A percentile compares a stretch with the other conserved stretches of the same genome.
Evolutionary conservation across 2,888 invertebrate genomes (phyloP).

Genomic region (Cerceris rybyensis): DNA sequence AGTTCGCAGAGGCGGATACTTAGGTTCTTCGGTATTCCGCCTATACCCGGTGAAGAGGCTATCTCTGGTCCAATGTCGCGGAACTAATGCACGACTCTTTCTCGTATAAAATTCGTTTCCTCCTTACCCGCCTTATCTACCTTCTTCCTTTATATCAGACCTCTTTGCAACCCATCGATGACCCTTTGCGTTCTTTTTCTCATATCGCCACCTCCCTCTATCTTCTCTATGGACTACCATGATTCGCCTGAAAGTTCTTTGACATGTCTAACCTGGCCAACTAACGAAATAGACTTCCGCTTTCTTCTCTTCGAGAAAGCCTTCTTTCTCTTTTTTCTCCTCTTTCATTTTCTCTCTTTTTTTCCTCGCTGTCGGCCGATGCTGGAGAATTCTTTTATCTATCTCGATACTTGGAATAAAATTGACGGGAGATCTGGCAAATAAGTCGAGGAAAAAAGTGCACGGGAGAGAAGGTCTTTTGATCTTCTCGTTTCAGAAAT

Average conservation of each 20-base stretch:
- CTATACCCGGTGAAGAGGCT: conserved; percentile 21
- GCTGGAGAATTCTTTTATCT: too few relatives aligned
- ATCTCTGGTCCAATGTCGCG: conserved; percentile 54
- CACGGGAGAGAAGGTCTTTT: too few relatives aligned
- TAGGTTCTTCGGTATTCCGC: conserved; percentile 11
- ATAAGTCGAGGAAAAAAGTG: too few relatives aligned
- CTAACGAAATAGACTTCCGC: conserved; percentile 53
- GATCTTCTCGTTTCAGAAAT: too few relatives aligned
- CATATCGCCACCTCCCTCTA: conserved; percentile 45
- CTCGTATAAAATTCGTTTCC: conserved; percentile 63
- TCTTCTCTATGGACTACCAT: conserved; percentile 23
- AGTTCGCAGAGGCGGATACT: conserved; percentile 11
- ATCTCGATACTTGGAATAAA: too few relatives aligned
- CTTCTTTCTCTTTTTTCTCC: too few relatives aligned
- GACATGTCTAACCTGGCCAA: conserved; percentile 38
- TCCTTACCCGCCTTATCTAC: conserved; percentile 55
- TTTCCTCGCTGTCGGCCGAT: too few relatives aligned
- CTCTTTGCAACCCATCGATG: conserved; percentile 52
- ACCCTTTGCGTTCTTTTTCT: conserved; percentile 39
- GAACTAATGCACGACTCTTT: conserved; percentile 57
- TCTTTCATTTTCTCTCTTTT: too few relatives aligned
- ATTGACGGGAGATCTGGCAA: too few relatives aligned
- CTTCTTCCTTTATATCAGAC: conserved; percentile 47
- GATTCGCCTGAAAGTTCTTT: conserved; percentile 33
- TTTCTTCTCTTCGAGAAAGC: too few relatives aligned